Base-by-base conservation (phyloP, 1,140 invertebrate genomes). In the Sarcophaga peregrina region DNA sequence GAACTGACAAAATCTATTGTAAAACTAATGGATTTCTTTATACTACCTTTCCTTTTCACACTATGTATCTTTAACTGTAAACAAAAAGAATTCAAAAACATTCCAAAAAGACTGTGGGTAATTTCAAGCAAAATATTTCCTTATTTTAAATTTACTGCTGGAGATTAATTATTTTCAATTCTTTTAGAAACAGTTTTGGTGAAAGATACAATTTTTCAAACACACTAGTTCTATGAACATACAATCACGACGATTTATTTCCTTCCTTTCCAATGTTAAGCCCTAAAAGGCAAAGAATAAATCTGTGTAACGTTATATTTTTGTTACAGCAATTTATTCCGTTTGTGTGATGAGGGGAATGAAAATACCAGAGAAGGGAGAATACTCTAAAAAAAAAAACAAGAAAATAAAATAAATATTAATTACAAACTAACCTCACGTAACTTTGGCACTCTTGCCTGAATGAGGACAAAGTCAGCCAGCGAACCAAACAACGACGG, bases 341-440 rank as follows among this genome's bases (percentile, higher is more conserved):
- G 11, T 78, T 37, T 37, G 4, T n/a, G 20, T 72, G 62, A 72
- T 20, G 37, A 52, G 10, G 9, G 47, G 47, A 47, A 75, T 4
- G 8, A 47, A 15, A 45, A 75, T 0, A 13, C 37, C 72, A 13
- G 73, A 74, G 72, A 45, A 15, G 73, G 25, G 13, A 75, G 8
- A 75, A 72, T 20, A 4, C 25, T 2, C 25, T 37, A 37, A 37
- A 37, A 37, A 37, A 13, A 58, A 58, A 10, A 58, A 13, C 0
- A 68, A 20, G 6, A 68, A 68, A 17, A 68, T 20, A 68, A 68
- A 68, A 68, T 68, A 68, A 78, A 78, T 47, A 78, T 78, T 78
- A 78, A 78, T 78, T 78, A 78, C 75, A 78, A 78, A 78, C 75
- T 78, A 78, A 78, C 75, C 75, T 78, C 75, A 78, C 75, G 75